Percentiles rank a stretch among this genome's conserved stretches.
phyloP scores from a whole-genome alignment of 1,140 invertebrate genomes.

The Cryptotermes secundus region DNA sequence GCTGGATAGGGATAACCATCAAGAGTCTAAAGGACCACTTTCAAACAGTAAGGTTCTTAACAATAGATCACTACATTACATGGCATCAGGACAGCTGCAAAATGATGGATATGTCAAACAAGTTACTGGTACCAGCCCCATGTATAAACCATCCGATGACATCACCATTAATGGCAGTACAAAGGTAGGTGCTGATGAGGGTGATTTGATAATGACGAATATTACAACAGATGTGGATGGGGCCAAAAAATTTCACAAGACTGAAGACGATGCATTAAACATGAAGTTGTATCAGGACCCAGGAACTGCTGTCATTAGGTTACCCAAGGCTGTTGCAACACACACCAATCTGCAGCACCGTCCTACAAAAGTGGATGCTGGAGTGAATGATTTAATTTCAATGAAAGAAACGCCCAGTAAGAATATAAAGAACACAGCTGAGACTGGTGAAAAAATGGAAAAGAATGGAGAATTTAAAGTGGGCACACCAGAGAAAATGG shows the following conservation, averaged over 20 bases:
- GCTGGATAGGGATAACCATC: neutral
- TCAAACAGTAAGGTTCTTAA: neutral
- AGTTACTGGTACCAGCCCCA: neutral
- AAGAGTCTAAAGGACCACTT: neutral
- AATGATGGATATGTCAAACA: neutral
- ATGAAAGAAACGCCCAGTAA: neutral
- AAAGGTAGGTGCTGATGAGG: too few relatives aligned
- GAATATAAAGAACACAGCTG: neutral
- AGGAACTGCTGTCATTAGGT: neutral
- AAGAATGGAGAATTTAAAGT: neutral
- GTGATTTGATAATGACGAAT: too few relatives aligned
- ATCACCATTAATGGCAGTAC: too few relatives aligned
- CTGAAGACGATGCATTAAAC: neutral
- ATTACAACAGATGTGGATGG: neutral
- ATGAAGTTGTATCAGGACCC: neutral
- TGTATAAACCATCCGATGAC: too few relatives aligned
- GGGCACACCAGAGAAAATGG: neutral
- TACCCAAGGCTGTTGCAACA: neutral
- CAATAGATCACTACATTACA: neutral
- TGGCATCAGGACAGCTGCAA: neutral
- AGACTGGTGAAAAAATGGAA: neutral
- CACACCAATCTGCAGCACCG: neutral
- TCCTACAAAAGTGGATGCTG: neutral
- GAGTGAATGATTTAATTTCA: neutral
- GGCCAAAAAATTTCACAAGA: neutral